phyloP scores from a whole-genome alignment of 2,113 vertebrate species.

The Oreochromis niloticus region DNA sequence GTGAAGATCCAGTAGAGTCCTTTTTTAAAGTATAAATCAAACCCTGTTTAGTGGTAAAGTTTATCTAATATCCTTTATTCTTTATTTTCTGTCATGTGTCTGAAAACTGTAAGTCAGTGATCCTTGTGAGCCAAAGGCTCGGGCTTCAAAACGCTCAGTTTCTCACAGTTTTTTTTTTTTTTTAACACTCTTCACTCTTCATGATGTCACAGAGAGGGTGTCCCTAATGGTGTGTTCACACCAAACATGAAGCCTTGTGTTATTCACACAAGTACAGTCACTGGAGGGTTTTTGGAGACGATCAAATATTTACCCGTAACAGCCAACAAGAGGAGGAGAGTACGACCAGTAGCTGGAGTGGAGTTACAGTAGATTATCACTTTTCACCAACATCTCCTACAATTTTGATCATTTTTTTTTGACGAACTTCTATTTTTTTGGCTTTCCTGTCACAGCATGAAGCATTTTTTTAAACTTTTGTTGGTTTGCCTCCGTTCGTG shows the following conservation, averaged over 20 bases:
- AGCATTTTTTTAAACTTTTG: not conserved
- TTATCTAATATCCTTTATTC: not conserved
- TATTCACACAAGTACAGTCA: not conserved
- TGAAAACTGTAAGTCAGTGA: not conserved
- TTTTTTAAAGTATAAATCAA: not conserved
- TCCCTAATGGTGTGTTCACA: not conserved
- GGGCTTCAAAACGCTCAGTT: not conserved
- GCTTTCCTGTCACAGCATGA: not conserved
- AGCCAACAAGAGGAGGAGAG: not conserved
- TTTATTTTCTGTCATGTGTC: not conserved
- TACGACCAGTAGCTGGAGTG: not conserved
- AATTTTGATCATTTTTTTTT: rapidly evolving
- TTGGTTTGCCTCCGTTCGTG: not conserved
- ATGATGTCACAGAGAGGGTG: not conserved
- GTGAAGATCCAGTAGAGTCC: not conserved
- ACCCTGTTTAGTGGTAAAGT: not conserved
- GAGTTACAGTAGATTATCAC: not conserved
- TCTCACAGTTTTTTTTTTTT: not conserved
- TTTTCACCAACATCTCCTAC: not conserved
- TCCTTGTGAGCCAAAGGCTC: not conserved
- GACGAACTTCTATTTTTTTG: not conserved
- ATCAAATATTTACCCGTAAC: not conserved
- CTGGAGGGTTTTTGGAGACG: not conserved
- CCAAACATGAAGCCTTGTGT: not conserved
- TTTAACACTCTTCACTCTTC: not conserved